Percentiles rank a stretch among this genome's conserved stretches.
phyloP scores from a whole-genome alignment of 2,888 invertebrate species.

The Lycaena phlaeas region DNA sequence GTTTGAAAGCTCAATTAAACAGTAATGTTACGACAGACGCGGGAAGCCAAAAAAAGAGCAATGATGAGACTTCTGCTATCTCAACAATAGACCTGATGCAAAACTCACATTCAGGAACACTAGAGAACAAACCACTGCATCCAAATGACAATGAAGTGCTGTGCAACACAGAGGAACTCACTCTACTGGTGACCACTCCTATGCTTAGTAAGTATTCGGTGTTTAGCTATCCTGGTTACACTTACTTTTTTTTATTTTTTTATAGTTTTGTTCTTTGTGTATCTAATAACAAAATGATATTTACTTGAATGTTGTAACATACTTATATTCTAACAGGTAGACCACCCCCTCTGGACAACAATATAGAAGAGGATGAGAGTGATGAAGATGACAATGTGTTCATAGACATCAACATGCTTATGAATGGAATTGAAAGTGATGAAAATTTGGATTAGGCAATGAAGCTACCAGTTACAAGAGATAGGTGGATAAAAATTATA shows the following conservation, averaged over 20 bases:
- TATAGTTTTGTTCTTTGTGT: too few species aligned
- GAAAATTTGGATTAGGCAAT: neutral
- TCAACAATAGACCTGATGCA: slow-evolving; percentile 26
- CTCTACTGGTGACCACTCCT: slow-evolving; percentile 33
- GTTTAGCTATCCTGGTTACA: too few species aligned
- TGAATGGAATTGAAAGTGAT: slow-evolving; percentile 26
- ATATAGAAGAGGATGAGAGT: neutral
- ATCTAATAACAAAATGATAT: too few species aligned
- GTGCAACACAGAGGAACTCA: slow-evolving; percentile 37
- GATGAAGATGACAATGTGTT: slow-evolving; percentile 17
- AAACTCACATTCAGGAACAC: slow-evolving; percentile 11
- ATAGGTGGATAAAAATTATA: too few species aligned
- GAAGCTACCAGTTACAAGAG: too few species aligned
- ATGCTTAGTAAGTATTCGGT: slow-evolving; percentile 35
- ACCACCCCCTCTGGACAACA: neutral
- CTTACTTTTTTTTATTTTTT: too few species aligned
- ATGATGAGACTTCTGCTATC: slow-evolving; percentile 11
- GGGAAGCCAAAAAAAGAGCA: neutral
- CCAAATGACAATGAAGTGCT: slow-evolving; percentile 19
- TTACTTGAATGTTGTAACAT: too few species aligned
- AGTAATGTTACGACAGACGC: slow-evolving; percentile 7
- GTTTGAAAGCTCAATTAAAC: slow-evolving; percentile 27
- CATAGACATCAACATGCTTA: slow-evolving; percentile 50
- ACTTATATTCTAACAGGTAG: neutral
- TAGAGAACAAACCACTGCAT: slow-evolving; percentile 2